A percentile compares a stretch with the other conserved stretches of the same genome.
These are phyloP conservation scores for Cottoperca gobio DNA, from an alignment of 2,797 vertebrate species.

Conservation along the genomic window DNA sequence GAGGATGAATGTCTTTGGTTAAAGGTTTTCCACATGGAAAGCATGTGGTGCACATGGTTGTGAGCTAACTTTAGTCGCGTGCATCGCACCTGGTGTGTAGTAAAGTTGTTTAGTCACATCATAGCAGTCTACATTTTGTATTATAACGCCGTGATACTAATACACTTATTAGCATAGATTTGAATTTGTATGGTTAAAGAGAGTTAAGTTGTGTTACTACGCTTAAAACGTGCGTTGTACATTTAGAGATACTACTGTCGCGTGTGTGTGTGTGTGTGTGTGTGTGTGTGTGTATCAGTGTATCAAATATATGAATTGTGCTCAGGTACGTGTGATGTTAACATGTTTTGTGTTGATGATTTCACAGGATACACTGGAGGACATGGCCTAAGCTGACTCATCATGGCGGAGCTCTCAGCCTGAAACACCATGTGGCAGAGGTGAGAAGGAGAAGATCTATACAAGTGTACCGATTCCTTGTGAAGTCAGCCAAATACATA, in stretches of 20 bases:
- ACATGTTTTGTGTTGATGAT: not conserved
- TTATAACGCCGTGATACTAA: not conserved
- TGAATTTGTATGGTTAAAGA: not conserved
- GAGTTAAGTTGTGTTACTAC: not conserved
- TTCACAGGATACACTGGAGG: not conserved
- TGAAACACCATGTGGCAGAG: slow-evolving; percentile 19
- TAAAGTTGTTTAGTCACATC: too few relatives aligned
- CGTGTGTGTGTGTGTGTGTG: too few relatives aligned
- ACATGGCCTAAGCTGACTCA: not conserved
- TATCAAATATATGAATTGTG: not conserved
- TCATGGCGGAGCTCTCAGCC: not conserved
- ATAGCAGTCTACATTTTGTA: not conserved
- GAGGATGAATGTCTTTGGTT: not conserved
- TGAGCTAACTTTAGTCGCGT: not conserved
- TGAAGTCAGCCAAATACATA: too few relatives aligned
- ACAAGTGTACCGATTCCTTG: not conserved
- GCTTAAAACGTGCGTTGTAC: not conserved
- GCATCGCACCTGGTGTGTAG: not conserved
- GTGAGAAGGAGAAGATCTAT: not conserved
- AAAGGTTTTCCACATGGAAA: not conserved
- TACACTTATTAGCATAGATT: not conserved
- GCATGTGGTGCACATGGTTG: not conserved
- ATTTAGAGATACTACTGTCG: not conserved
- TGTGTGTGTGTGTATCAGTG: too few relatives aligned
- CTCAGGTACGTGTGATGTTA: not conserved